These are phyloP conservation scores for Poeciliopsis turneri DNA, from an alignment of 2,797 vertebrate species.

Conservation along the genomic window DNA sequence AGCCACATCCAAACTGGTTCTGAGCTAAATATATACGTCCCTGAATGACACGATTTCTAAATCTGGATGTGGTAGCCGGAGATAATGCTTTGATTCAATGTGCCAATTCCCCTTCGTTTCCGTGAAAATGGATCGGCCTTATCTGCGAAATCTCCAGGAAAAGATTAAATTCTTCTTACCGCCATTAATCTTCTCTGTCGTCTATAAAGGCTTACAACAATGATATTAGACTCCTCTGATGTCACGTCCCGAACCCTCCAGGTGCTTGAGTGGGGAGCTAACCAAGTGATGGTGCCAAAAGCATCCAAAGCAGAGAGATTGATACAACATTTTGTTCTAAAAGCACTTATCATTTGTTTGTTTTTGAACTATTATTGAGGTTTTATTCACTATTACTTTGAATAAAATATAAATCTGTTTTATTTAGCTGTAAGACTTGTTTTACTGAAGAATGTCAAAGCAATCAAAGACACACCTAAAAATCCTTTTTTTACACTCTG, in stretches of 20 bases:
- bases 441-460: not conserved
- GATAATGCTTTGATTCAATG: conserved; percentile 26
- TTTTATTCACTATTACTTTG: not conserved
- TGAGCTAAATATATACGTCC: not conserved
- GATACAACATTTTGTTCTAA: not conserved
- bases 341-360: not conserved
- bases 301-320: not conserved
- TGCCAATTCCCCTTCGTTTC: conserved; percentile 2
- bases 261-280: conserved; percentile 7
- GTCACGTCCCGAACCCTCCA: conserved; percentile 21
- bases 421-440: not conserved
- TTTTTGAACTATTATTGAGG: not conserved
- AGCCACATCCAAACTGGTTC: not conserved
- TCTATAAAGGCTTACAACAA: conserved; percentile 36
- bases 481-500: not conserved
- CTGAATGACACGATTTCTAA: not conserved
- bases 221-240: conserved; percentile 36
- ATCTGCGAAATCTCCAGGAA: conserved; percentile 39
- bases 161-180: conserved; percentile 53
- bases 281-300: not conserved
- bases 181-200: conserved; percentile 50
- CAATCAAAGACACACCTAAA: not conserved
- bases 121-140: conserved; percentile 21
- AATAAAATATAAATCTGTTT: not conserved
- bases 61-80: conserved; percentile 2